Conservation (phyloP, 2,888 invertebrate genomes). For the Drosophila anomelani region DNA sequence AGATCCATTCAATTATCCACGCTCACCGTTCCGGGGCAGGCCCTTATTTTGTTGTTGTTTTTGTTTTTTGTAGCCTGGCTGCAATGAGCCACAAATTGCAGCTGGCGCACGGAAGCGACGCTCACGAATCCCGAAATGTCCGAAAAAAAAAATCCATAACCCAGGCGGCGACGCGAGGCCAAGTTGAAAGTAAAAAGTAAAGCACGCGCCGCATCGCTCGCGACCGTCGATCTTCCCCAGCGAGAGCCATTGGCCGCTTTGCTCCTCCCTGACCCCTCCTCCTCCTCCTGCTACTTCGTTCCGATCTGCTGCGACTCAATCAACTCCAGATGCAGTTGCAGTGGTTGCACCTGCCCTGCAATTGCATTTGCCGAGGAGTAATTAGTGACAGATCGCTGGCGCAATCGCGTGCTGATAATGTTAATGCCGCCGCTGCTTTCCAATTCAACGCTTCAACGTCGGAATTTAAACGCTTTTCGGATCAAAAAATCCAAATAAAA, state of each 20-base stretch:
- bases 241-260: constrained; percentile 73
- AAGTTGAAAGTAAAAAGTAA: constrained; percentile 49
- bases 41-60: constrained; percentile 25
- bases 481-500: background rate
- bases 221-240: constrained; percentile 45
- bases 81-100: constrained; percentile 72
- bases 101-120: constrained; percentile 74
- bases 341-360: constrained; percentile 54
- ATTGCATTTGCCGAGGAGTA: constrained; percentile 47
- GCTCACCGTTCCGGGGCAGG: constrained; percentile 63
- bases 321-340: constrained; percentile 56
- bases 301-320: constrained; percentile 68
- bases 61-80: constrained; percentile 20
- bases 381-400: constrained; percentile 75
- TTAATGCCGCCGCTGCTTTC: constrained; percentile 55
- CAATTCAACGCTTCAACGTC: constrained; percentile 60
- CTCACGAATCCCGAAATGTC: constrained; percentile 59
- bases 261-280: constrained; percentile 15
- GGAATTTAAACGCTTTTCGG: constrained; percentile 60
- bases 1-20: constrained; percentile 10
- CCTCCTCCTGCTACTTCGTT: constrained; percentile 22
- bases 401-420: constrained; percentile 76
- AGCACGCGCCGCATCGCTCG: constrained; percentile 78
- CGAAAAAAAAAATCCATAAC: constrained; percentile 31
- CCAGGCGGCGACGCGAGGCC: constrained; percentile 25